phyloP scores from a whole-genome alignment of 2,113 vertebrate genomes.

The Geococcyx californianus region DNA sequence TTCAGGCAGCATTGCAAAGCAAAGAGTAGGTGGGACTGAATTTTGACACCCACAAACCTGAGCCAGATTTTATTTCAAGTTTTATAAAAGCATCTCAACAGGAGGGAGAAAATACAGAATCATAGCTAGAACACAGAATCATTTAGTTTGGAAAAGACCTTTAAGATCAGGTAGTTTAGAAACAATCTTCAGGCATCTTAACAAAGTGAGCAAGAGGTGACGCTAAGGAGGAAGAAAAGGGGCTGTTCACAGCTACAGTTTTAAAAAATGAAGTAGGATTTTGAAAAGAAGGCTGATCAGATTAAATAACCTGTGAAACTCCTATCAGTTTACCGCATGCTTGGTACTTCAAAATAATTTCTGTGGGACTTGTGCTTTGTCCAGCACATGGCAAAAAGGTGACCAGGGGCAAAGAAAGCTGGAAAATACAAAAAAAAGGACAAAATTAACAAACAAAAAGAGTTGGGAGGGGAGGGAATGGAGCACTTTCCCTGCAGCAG shows the following conservation, averaged over 20 bases:
- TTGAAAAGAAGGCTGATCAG: background rate
- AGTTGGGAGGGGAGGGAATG: background rate
- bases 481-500: background rate
- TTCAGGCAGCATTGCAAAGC: no score
- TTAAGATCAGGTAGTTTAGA: background rate
- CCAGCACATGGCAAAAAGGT: background rate
- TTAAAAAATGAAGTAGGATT: background rate
- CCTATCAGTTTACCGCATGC: background rate
- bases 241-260: background rate
- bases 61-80: background rate
- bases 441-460: background rate
- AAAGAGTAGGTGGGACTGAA: background rate
- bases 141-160: no score
- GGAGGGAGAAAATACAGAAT: background rate
- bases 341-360: background rate
- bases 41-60: slow-evolving; percentile 16
- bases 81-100: background rate
- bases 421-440: background rate
- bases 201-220: background rate
- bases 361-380: background rate
- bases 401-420: background rate
- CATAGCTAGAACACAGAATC: no score
- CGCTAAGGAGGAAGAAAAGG: background rate
- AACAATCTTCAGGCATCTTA: background rate
- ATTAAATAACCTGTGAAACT: background rate